Percentiles rank a stretch among this genome's conserved stretches.
Conservation (phyloP, 2,797 vertebrate species). For the Chaetodon trifasciatus region DNA sequence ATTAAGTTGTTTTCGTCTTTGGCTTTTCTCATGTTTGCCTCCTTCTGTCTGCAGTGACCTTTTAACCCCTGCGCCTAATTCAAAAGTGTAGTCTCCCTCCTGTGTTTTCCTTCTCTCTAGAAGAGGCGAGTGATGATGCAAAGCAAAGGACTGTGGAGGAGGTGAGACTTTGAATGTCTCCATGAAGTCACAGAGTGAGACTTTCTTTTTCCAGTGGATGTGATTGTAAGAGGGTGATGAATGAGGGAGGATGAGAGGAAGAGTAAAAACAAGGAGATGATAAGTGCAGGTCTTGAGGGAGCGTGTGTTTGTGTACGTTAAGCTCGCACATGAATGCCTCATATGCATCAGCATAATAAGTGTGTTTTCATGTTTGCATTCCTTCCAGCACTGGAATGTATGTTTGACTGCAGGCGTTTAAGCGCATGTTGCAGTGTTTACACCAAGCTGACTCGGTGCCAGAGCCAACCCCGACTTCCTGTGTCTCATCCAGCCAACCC, state of each 20-base stretch:
- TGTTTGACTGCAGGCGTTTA: constrained; percentile 48
- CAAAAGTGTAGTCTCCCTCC: not conserved
- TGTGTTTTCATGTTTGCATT: constrained; percentile 51
- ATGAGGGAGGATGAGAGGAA: not conserved
- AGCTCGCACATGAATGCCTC: constrained; percentile 18
- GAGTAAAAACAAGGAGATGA: not conserved
- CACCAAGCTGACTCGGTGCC: constrained; percentile 41
- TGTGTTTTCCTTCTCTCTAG: constrained; percentile 1
- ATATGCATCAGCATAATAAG: constrained; percentile 18
- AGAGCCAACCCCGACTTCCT: constrained; percentile 49
- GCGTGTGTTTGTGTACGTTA: constrained; percentile 18
- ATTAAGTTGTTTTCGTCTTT: constrained; percentile 38
- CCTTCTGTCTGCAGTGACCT: constrained; percentile 3
- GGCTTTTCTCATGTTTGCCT: constrained; percentile 27
- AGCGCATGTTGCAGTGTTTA: constrained; percentile 46
- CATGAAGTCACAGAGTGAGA: constrained; percentile 25
- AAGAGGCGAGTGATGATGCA: constrained; percentile 29
- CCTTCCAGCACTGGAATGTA: constrained; percentile 33
- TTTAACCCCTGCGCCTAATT: constrained; percentile 26
- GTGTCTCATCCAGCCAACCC: constrained; percentile 44
- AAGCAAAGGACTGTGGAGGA: constrained; percentile 33
- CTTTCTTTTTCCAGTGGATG: not conserved
- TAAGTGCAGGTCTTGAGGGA: constrained; percentile 10
- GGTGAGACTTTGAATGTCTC: constrained; percentile 59
- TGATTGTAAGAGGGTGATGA: constrained; percentile 12